Evolutionary conservation across 2,888 invertebrate genomes (phyloP).

Genomic region (Galerucella calmariensis): DNA sequence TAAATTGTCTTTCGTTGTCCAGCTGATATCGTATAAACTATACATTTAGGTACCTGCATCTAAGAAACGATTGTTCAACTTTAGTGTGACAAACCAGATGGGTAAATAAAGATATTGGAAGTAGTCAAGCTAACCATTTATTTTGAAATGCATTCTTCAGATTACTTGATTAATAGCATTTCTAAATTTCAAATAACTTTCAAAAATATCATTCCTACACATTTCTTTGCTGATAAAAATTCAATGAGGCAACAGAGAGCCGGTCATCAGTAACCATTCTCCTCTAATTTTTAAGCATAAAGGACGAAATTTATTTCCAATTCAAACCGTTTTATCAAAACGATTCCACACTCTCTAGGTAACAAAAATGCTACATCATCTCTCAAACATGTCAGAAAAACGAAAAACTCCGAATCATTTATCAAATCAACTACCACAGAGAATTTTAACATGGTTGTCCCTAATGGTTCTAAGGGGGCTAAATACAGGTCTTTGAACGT

Average conservation of each 20-base stretch:
- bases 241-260: constrained; percentile 7
- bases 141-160: background rate
- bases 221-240: constrained; percentile 1
- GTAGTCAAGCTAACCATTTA: background rate
- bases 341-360: constrained; percentile 18
- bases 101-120: background rate
- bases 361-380: constrained; percentile 24
- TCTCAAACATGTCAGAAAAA: constrained; percentile 26
- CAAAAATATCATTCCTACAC: background rate
- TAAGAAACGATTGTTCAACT: no score
- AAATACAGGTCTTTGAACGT: background rate
- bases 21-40: no score
- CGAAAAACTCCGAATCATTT: constrained; percentile 20
- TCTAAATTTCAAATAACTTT: background rate
- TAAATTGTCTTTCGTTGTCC: no score
- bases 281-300: constrained; percentile 10
- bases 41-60: no score
- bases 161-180: background rate
- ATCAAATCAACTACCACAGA: constrained; percentile 19
- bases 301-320: constrained; percentile 15
- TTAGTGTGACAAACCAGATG: no score
- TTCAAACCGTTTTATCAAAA: constrained; percentile 17
- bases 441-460: constrained; percentile 15
- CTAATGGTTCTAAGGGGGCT: background rate
- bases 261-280: constrained; percentile 7